Evolutionary conservation across 1,140 invertebrate species (phyloP), one percentile per base, ranked within the genome.

Genomic region (Macrobrachium nipponense): DNA sequence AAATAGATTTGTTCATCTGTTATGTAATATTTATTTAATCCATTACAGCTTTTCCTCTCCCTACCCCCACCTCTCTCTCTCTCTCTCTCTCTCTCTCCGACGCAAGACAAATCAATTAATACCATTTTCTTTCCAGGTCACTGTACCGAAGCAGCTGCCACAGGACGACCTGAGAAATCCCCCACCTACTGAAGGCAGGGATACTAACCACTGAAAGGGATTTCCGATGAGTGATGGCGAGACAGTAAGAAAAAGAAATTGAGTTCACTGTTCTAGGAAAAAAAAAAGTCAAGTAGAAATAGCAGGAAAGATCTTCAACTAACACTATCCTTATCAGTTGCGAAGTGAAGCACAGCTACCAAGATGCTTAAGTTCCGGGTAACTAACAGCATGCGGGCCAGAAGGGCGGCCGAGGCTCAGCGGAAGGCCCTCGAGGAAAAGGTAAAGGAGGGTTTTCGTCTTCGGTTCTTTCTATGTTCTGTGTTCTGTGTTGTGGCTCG

Each of bases 311-410:
- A 17, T 43, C 70, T 36, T n/a, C 70, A 36, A 23, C 23, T 17
- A 73, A 18, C 70, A 73, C 70, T 8, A 36, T 23, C 14, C 68
- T 5, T 36, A 12, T 18, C n/a, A 72, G 36, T 36, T 23, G 20
- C 68, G n/a, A 17, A 20, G 51, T 8, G 4, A 36, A 44, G 17
- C 27, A 17, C 27, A 36, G 43, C 18, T 44, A 18, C 36, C 84
- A 64, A 58, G 27, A 88, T 88, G 88, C 84, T 88, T n/a, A 88
- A 88, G 66, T 88, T 88, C 62, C 80, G 88, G 12, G 85, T 86
- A 43, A 88, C 88, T 15, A 88, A 88, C 85, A 88, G 88, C 88
- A 87, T 86, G 18, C 87, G 87, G 75, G 88, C 88, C 27, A 27
- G 88, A 17, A 66, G 84, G 76, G 88, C 88, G 6, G 87, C 87